These are phyloP conservation scores for Balearica regulorum DNA, from an alignment of 2,797 vertebrate genomes.

Conservation along the genomic window DNA sequence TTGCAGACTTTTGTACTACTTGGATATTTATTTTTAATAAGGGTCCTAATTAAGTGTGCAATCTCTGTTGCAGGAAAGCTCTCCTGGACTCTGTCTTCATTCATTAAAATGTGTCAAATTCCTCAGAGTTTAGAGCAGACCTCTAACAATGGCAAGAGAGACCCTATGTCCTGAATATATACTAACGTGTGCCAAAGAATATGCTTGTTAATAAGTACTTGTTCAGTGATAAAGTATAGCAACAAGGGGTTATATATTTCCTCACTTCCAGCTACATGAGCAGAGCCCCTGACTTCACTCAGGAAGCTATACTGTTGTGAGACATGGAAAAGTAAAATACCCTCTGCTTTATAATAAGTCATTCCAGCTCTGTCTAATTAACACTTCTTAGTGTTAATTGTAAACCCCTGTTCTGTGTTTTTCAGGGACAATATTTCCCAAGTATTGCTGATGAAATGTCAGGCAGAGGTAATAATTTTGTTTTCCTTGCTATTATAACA, in stretches of 20 bases:
- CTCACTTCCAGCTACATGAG: neutral
- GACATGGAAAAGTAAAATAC: slow-evolving; percentile 38
- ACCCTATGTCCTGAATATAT: neutral
- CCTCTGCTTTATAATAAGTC: slow-evolving; percentile 51
- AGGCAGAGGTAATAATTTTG: slow-evolving; percentile 59
- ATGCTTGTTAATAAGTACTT: slow-evolving; percentile 13
- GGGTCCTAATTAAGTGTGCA: slow-evolving; percentile 48
- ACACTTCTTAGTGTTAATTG: slow-evolving; percentile 71
- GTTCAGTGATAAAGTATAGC: neutral
- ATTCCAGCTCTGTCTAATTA: slow-evolving; percentile 64
- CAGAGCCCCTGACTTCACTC: slow-evolving; percentile 3
- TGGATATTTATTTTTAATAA: slow-evolving; percentile 62
- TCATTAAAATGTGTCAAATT: slow-evolving; percentile 68
- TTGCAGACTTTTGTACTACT: neutral
- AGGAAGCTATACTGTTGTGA: slow-evolving; percentile 49
- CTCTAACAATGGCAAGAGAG: slow-evolving; percentile 43
- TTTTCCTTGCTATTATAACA: slow-evolving; percentile 68
- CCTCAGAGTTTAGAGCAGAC: slow-evolving; percentile 46
- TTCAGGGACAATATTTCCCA: slow-evolving; percentile 59
- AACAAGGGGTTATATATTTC: slow-evolving; percentile 17
- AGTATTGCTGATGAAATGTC: slow-evolving; percentile 62
- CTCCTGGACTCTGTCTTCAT: slow-evolving; percentile 57
- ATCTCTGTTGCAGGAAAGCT: slow-evolving; percentile 51
- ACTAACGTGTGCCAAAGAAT: neutral
- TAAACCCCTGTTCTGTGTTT: slow-evolving; percentile 58